Base-by-base conservation (phyloP, 2,888 invertebrate genomes). In the Drosophila infuscata region DNA sequence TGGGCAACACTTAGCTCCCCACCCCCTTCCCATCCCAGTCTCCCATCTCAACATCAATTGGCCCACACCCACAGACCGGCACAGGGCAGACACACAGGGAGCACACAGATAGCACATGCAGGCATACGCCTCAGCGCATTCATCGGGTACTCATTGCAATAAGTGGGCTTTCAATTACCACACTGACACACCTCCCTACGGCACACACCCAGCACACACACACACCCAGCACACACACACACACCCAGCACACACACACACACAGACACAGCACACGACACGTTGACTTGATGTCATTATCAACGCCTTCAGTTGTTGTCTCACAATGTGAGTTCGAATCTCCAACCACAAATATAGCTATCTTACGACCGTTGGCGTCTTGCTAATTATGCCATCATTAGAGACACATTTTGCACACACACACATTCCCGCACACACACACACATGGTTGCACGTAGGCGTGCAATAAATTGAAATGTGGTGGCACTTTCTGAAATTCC, bases 321-420 rank as follows among this genome's bases (percentile, higher is more conserved):
- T 25, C 46, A 15, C 46, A 46, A 29, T 25, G 25, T 67, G 60
- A 36, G 38, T 73, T 52, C 62, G 57, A 48, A n/a, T 57, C 61
- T 48, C 46, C 48, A 56, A 38, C 64, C 54, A 41, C 66, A 43
- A 11, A 48, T 62, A 30, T 53, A 51, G 54, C 58, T 62, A 46
- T 67, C 61, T 65, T 54, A 74, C 70, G 66, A 75, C 78, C 80
- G 84, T 84, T 88, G 82, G 84, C 54, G 72, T 54, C 61, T 85
- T 85, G 84, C 90, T 91, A 91, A 91, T 91, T 91, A 91, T 90
- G 91, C 77, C 86, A 85, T 90, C 89, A 90, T 90, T 89, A 89
- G 78, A 72, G 76, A 59, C 52, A 66, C 75, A 61, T 54, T 63
- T 36, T 41, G 59, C 56, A 70, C 46, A 53, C 60, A 49, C 33